Conservation (phyloP, 2,113 vertebrate genomes). For the Rafetus swinhoei region DNA sequence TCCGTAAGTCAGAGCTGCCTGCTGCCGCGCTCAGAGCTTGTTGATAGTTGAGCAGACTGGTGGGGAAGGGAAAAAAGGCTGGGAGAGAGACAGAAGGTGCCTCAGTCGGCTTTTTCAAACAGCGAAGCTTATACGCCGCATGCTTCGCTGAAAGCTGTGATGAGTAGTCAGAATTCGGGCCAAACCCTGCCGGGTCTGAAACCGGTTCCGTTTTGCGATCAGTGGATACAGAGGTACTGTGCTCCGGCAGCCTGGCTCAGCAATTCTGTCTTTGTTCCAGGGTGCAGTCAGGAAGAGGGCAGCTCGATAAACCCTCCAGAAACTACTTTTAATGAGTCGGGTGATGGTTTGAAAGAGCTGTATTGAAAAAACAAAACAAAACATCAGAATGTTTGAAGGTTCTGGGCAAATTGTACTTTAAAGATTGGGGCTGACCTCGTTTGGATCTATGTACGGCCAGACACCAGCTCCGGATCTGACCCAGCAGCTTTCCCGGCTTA, state of each 20-base stretch:
- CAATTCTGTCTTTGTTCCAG: constrained; percentile 56
- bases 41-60: not conserved
- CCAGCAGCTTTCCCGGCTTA: constrained; percentile 18
- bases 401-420: constrained; percentile 30
- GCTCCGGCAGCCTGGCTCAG: not conserved
- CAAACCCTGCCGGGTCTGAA: too few species aligned
- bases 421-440: not conserved
- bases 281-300: not conserved
- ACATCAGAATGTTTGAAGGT: not conserved
- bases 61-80: not conserved
- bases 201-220: too few species aligned
- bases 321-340: not conserved
- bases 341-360: not conserved
- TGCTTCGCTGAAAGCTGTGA: not conserved
- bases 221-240: too few species aligned
- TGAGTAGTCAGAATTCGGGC: not conserved
- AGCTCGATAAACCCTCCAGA: not conserved
- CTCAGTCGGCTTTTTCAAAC: not conserved
- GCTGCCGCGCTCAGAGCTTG: not conserved
- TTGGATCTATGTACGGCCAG: not conserved
- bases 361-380: not conserved
- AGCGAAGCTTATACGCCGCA: not conserved
- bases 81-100: not conserved
- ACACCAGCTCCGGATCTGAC: not conserved
- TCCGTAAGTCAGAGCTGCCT: not conserved